Conservation (phyloP, 2,888 invertebrate species). For the Megalurothrips usitatus region DNA sequence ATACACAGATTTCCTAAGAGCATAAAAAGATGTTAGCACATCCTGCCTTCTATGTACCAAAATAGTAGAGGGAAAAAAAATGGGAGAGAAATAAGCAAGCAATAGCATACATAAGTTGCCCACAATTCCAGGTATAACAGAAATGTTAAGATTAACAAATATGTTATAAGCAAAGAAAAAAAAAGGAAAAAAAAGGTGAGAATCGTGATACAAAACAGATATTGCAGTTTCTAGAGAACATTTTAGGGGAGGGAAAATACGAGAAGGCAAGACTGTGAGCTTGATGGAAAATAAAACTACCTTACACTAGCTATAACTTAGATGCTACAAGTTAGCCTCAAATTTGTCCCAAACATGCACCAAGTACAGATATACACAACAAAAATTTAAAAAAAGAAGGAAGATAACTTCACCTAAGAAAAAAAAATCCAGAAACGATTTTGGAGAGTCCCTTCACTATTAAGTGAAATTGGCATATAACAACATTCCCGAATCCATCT, state of each 20-base stretch:
- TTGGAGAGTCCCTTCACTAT: background rate
- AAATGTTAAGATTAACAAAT: no score
- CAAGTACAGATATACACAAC: background rate
- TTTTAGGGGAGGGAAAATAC: background rate
- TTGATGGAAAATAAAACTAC: background rate
- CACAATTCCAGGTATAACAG: no score
- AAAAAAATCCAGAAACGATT: background rate
- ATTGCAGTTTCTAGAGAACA: background rate
- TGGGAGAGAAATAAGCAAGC: no score
- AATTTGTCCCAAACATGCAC: slow-evolving; percentile 12
- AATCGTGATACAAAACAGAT: background rate
- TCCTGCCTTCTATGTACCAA: background rate
- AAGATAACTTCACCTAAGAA: background rate
- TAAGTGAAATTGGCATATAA: background rate
- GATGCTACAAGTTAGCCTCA: slow-evolving; percentile 9
- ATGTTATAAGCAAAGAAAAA: no score
- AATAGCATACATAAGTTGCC: no score
- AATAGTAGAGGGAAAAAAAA: no score
- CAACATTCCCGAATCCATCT: background rate
- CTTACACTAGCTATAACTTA: background rate
- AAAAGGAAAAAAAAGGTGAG: no score
- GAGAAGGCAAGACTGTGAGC: slow-evolving; percentile 2
- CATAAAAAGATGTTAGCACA: background rate
- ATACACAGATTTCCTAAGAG: background rate
- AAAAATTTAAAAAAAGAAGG: background rate